Evolutionary conservation across 2,797 vertebrate genomes (phyloP).

Genomic region (Microtus californicus): DNA sequence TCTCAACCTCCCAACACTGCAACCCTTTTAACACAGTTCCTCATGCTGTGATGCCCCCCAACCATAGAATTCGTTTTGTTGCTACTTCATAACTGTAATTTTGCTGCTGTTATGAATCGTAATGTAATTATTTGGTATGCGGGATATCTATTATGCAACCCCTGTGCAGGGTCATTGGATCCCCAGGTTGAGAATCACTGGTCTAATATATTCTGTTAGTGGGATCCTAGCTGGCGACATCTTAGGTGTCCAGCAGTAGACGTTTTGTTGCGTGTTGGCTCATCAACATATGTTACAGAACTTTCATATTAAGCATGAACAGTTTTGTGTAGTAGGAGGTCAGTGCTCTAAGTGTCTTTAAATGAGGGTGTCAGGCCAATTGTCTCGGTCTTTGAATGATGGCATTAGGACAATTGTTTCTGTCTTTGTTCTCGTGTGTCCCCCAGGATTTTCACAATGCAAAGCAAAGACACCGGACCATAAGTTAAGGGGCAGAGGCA

Average conservation of each 20-base stretch:
- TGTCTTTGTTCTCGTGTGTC: not conserved
- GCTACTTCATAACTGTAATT: not conserved
- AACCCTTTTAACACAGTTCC: not conserved
- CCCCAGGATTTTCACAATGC: not conserved
- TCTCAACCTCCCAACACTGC: not conserved
- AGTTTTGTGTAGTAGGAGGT: not conserved
- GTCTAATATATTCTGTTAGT: not conserved
- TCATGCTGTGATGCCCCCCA: not conserved
- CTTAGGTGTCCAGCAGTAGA: not conserved
- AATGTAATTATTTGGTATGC: not conserved
- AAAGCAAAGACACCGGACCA: not conserved
- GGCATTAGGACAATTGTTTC: not conserved
- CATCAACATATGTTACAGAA: not conserved
- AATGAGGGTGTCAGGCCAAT: not conserved
- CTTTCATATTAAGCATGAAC: not conserved
- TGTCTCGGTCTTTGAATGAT: not conserved
- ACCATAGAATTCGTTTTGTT: not conserved
- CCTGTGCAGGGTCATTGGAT: not conserved
- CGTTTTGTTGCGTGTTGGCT: not conserved
- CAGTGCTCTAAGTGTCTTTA: not conserved
- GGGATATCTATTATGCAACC: not conserved
- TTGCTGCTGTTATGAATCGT: not conserved
- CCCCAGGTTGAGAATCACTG: not conserved
- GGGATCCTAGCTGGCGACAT: not conserved
- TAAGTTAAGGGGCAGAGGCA: not conserved